These are phyloP conservation scores for Pachypsylla venusta DNA, from an alignment of 1,140 invertebrate species.

Conservation along the genomic window DNA sequence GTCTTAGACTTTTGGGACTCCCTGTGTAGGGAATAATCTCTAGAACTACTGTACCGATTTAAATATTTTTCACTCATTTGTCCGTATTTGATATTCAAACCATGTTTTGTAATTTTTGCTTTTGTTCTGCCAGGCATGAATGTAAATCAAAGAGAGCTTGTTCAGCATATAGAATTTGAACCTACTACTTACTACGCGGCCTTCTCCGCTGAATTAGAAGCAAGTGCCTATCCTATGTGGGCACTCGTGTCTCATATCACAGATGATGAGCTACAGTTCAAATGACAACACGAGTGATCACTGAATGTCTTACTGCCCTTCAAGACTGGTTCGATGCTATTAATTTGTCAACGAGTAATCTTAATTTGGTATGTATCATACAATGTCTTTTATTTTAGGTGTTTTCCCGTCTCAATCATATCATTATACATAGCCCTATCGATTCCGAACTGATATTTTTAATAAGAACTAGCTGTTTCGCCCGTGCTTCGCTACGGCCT, in stretches of 20 bases:
- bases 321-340: conserved; percentile 77
- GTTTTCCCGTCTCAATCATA: too few species aligned
- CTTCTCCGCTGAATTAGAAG: conserved; percentile 90
- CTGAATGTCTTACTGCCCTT: conserved; percentile 55
- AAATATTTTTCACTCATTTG: too few species aligned
- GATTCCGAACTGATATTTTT: too few species aligned
- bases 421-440: too few species aligned
- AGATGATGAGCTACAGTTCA: conserved; percentile 47
- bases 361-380: conserved; percentile 41
- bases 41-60: too few species aligned
- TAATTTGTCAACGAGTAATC: conserved; percentile 41
- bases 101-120: conserved; percentile 11
- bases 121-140: conserved; percentile 67
- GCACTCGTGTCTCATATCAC: conserved; percentile 76
- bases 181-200: conserved; percentile 93
- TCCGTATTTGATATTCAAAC: too few species aligned
- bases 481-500: too few species aligned
- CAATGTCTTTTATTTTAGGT: background rate
- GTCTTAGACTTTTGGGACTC: too few species aligned
- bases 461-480: background rate
- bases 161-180: conserved; percentile 90
- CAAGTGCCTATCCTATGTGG: conserved; percentile 94
- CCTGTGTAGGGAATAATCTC: too few species aligned
- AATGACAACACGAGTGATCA: conserved; percentile 56
- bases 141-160: conserved; percentile 77